Evolutionary conservation across 1,140 invertebrate genomes (phyloP), one percentile per base, ranked within the genome.

Genomic region (Lasaia peninsularis): DNA sequence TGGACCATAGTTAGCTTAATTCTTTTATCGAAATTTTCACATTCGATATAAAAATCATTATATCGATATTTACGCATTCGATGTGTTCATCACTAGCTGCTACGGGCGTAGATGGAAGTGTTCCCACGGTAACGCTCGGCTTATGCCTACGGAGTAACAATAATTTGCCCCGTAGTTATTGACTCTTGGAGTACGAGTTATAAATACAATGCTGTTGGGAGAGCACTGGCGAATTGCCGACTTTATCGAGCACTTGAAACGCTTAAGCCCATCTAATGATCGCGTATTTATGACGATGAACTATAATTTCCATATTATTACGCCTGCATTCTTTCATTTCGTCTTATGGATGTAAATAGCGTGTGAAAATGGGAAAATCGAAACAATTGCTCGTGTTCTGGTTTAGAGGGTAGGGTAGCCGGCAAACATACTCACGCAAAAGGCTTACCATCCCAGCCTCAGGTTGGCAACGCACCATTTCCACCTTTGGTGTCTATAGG

Each of bases 81-180:
- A 44, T 4, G 14, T 44, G 10, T 44, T 14, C 37, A 16, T 44
- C 37, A 3, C 37, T 44, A 44, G 18, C 14, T 14, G 16, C 48
- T 63, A 62, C 62, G 57, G 59, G 59, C 71, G 68, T 56, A 65
- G 53, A 44, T 58, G 64, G 65, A 69, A 73, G 68, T 67, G 71
- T 84, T 86, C 83, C 82, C 83, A 86, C 83, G 83, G 73, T 75
- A 70, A 77, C 78, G 72, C 74, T 63, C 73, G 61, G 58, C 62
- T 57, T 68, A 59, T 72, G 67, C 71, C 67, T 68, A 65, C 65
- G 54, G 55, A 77, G 63, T 80, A 72, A 73, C 75, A 78, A 78
- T 78, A 74, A 86, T 82, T 77, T 77, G 67, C 78, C 67, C 67
- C 65, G 61, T 66, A 74, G 62, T 68, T 71, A 80, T 75, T 79